Percentiles rank a stretch among this genome's conserved stretches.
Evolutionary conservation across 2,797 vertebrate species (phyloP).

Genomic region (Manis pentadactyla): DNA sequence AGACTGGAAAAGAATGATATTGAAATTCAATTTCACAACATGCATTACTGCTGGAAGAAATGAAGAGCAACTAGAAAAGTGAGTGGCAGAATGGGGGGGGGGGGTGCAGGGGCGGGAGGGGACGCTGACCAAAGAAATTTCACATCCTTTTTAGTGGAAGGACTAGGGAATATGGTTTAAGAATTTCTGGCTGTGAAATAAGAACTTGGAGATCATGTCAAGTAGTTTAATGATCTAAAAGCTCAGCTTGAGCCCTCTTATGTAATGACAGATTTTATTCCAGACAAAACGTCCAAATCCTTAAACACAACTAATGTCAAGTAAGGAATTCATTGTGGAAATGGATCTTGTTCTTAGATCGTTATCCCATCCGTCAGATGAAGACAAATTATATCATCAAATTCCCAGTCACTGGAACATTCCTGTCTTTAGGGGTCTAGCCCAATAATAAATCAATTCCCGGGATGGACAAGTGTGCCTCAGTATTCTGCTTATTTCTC

Average conservation of each 20-base stretch:
- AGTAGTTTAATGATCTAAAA: conserved; percentile 48
- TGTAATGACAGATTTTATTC: conserved; percentile 3
- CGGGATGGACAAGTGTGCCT: neutral
- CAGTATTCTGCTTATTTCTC: neutral
- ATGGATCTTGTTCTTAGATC: neutral
- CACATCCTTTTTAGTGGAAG: neutral
- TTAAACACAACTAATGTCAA: conserved; percentile 16
- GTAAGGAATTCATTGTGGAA: neutral
- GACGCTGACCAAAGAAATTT: neutral
- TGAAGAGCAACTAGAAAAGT: conserved; percentile 14
- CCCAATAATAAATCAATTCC: neutral
- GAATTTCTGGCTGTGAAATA: conserved; percentile 32
- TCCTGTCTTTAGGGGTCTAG: neutral
- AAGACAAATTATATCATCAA: conserved; percentile 22
- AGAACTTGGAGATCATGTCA: conserved; percentile 48
- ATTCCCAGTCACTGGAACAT: neutral
- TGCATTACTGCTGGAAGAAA: conserved; percentile 7
- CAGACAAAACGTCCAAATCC: neutral
- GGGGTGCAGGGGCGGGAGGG: neutral
- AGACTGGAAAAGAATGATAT: conserved; percentile 66
- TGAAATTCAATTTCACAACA: conserved; percentile 70
- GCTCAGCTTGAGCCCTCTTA: neutral
- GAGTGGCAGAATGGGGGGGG: neutral
- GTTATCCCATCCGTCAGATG: neutral
- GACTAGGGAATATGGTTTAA: neutral